Evolutionary conservation across 2,113 vertebrate genomes (phyloP).

Genomic region (Ancistrus triradiatus): DNA sequence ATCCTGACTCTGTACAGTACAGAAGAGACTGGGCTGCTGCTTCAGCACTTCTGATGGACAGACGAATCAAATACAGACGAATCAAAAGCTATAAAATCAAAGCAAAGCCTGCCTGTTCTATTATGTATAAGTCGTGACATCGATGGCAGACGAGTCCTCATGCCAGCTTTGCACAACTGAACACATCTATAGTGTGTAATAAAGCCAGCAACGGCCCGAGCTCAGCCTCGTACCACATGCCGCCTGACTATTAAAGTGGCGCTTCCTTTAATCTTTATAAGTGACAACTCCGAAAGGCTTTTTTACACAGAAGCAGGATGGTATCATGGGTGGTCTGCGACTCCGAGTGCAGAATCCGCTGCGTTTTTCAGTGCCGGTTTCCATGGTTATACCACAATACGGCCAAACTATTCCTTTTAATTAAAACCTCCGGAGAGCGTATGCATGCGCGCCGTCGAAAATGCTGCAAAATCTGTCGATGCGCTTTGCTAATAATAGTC

Average conservation of each 20-base stretch:
- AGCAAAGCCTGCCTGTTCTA: neutral
- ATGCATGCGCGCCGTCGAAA: conserved; percentile 20
- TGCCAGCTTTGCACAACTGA: conserved; percentile 4
- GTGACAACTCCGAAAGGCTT: conserved; percentile 29
- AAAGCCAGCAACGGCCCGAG: neutral
- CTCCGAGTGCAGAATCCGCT: neutral
- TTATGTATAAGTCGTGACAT: conserved; percentile 11
- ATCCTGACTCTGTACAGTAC: neutral
- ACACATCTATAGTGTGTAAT: neutral
- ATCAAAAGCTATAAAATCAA: conserved; percentile 11
- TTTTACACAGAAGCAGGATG: conserved; percentile 16
- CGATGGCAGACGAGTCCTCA: conserved; percentile 5
- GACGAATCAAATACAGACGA: neutral
- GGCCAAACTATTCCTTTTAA: conserved; percentile 21
- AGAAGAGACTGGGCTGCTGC: neutral
- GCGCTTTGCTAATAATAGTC: conserved; percentile 3
- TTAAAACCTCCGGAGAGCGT: conserved; percentile 24
- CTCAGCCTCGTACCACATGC: conserved; percentile 8
- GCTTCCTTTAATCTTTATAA: conserved; percentile 34
- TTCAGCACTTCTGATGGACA: conserved; percentile 16
- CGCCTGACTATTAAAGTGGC: conserved; percentile 3
- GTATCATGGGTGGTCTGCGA: conserved; percentile 41
- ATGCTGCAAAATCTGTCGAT: conserved; percentile 14
- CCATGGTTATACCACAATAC: neutral
- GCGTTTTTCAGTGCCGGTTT: conserved; percentile 3